Evolutionary conservation across 2,113 vertebrate species (phyloP), one percentile per base, ranked within the genome.

Genomic region (Chionomys nivalis): DNA sequence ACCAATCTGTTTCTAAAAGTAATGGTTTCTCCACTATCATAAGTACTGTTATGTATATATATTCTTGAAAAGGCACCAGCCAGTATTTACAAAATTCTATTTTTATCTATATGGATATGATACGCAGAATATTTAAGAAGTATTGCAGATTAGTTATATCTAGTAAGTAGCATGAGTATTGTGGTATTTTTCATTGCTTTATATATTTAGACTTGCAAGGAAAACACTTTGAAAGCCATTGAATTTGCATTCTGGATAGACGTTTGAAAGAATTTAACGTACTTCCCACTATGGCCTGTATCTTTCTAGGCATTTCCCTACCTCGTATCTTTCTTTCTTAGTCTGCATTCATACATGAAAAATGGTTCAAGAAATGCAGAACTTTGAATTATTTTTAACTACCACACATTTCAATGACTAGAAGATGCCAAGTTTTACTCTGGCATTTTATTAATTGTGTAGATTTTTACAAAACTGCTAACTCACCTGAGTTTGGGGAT

Each of bases 371-470:
- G 28, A 93, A 90, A 85, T 23, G 44, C 52, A 94, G 28, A 94
- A 79, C 39, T 66, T 52, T 81, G 31, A 19, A 78, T 26, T 82
- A 61, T 93, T 95, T 91, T 76, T n/a, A 94, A 91, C 85, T 96
- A 90, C 73, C 6, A 82, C 5, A 58, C 5, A 58, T 83, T 81
- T 91, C 70, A 93, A 75, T 87, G 42, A 42, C 91, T 91, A 44
- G 77, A 94, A 96, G n/a, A 89, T 12, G 23, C 17, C 66, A 23
- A 13, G 28, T 75, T 91, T 95, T 63, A 61, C 61, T 86, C 49
- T 66, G 87, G 49, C 16, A 78, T 90, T 91, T 93, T 78, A 70
- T 78, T 92, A 94, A n/a, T 58, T 94, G 4, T 47, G 21, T 68
- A 75, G 33, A 77, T 73, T 94, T 95, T 33, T 49, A 63, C 7